Conservation (phyloP, 2,888 invertebrate genomes). For the Dichetophora obliterata region DNA sequence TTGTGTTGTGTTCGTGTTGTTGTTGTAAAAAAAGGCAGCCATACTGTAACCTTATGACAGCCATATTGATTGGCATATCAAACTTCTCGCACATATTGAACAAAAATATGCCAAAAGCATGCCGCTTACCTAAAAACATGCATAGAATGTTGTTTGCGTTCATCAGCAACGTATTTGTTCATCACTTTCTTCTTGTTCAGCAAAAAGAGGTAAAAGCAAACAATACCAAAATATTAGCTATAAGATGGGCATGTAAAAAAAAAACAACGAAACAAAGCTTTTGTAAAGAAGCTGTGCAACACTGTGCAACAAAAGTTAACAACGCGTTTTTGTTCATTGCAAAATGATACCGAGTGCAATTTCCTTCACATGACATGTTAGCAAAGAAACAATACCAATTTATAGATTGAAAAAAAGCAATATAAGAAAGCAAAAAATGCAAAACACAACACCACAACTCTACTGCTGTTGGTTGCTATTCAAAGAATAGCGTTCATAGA, state of each 20-base stretch:
- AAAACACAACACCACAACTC: neutral
- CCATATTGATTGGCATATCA: too few species aligned
- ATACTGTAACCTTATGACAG: too few species aligned
- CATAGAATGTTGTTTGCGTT: neutral
- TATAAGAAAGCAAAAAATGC: too few species aligned
- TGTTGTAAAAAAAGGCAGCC: too few species aligned
- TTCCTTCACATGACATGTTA: conserved; percentile 31
- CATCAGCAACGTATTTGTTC: conserved; percentile 10
- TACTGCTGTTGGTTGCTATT: neutral
- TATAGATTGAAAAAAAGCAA: neutral
- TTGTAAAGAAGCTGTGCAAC: too few species aligned
- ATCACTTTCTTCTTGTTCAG: neutral
- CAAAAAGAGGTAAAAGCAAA: too few species aligned
- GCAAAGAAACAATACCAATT: conserved; percentile 3
- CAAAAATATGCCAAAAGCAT: too few species aligned
- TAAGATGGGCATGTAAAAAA: too few species aligned
- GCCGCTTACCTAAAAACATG: too few species aligned
- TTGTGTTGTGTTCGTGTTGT: too few species aligned
- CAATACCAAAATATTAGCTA: neutral
- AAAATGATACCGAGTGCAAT: conserved; percentile 31
- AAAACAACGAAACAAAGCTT: too few species aligned
- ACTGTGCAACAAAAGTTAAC: conserved; percentile 7
- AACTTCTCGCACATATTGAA: too few species aligned
- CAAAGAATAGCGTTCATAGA: neutral
- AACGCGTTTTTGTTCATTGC: conserved; percentile 19